Base-by-base conservation (phyloP, 2,113 vertebrate genomes). In the Diadophis punctatus region DNA sequence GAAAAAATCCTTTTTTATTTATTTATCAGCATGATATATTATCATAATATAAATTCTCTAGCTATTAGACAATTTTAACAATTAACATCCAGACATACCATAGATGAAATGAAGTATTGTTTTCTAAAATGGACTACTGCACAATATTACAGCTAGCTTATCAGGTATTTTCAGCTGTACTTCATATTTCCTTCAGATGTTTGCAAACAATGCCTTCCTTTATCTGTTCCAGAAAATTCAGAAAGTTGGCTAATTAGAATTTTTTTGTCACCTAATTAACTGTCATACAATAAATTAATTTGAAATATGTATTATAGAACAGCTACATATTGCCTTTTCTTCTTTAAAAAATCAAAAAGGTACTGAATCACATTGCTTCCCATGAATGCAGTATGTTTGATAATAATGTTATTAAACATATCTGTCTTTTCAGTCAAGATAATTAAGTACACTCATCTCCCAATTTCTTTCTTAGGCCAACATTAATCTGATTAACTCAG, bases 391-490 rank as follows among this genome's bases (percentile, higher is more conserved):
- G 91, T n/a, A 52, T 90, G 18, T 85, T 46, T 91, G 48, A 49
- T 52, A 51, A 74, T 63, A 20, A 90, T 51, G 34, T 34, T 48
- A 74, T 90, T 39, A 74, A 90, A 80, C 22, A 74, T n/a, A 49
- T 90, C 56, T 80, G 27, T 34, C 48, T n/a, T 90, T 90, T 30
- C n/a, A 68, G 60, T 51, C 14, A 63, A 80, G 34, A 90, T 68
- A 46, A 90, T 53, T 22, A 27, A 84, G 63, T 52, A 68, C 9
- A 14, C n/a, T 34, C n/a, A 43, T 9, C 8, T 14, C 30, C 30
- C 16, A 30, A 52, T 48, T 93, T 96, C 95, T 86, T 74, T 56
- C 48, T 89, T 93, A 30, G 22, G 87, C n/a, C 74, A 46, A 12
- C 11, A 6, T 90, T 87, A 93, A 91, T 80, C 5, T 90, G 55